Evolutionary conservation across 1,140 invertebrate genomes (phyloP), one percentile per base, ranked within the genome.

Genomic region (Ooceraea biroi): DNA sequence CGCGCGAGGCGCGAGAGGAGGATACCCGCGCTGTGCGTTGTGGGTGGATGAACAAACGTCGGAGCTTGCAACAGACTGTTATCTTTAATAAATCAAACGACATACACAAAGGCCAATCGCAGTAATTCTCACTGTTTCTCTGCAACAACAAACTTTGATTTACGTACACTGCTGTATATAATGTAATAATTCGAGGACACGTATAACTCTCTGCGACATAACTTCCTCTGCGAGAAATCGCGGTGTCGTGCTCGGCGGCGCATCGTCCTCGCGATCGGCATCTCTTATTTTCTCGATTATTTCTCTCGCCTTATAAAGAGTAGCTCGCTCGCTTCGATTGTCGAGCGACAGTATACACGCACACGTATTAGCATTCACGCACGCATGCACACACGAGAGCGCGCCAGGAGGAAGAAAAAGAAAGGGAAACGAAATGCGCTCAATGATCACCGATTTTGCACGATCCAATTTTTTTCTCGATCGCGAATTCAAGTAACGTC

Each of bases 371-470:
- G 76, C 83, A 89, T 84, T 78, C 89, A 89, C 83, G 76, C 87
- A 86, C 76, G 82, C 88, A 87, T 77, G 57, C 88, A 89, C 60
- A 85, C 87, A 87, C 85, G 66, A 88, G 86, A 88, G 72, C 87
- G 66, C 84, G 84, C 68, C 46, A 85, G 83, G 73, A 86, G 52
- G 78, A 84, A 86, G 74, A 82, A 83, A 85, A 36, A 36, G 36
- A 84, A 55, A 27, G 41, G 55, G 55, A 46, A 73, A 48, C 14
- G 52, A 61, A 80, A 55, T 36, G 76, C 65, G 65, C 22, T 30
- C 22, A 71, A 80, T n/a, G 76, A 71, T 46, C 25, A 71, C 66
- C 41, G 27, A 78, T 19, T 78, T 22, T 71, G 50, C 50, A 68
- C 30, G 48, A 86, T 57, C 44, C 58, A 50, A n/a, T n/a, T n/a